These are phyloP conservation scores for Xylocampa areola DNA, from an alignment of 2,888 invertebrate species.

Conservation along the genomic window DNA sequence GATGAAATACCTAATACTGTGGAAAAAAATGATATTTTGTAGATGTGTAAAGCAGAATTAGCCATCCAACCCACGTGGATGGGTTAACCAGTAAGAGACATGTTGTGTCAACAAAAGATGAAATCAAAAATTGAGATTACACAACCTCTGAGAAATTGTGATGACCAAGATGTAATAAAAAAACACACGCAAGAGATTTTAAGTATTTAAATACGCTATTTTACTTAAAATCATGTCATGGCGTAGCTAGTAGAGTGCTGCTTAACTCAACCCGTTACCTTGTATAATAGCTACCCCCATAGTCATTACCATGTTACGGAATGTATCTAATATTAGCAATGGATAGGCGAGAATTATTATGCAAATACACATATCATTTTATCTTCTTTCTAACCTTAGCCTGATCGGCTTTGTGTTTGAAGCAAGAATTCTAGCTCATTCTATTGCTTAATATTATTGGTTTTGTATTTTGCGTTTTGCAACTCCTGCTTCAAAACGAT, in stretches of 20 bases:
- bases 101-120: no score
- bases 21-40: background rate
- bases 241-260: no score
- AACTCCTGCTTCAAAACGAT: conserved; percentile 22
- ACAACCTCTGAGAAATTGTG: no score
- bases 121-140: no score
- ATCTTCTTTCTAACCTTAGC: background rate
- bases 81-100: no score
- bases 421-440: conserved; percentile 10
- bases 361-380: conserved; percentile 9
- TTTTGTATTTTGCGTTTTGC: conserved; percentile 17
- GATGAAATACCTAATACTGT: conserved; percentile 77
- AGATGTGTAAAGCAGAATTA: no score
- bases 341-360: conserved; percentile 30
- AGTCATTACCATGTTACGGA: conserved; percentile 24
- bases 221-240: no score
- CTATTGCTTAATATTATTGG: conserved; percentile 14
- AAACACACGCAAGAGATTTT: no score
- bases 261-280: conserved; percentile 19
- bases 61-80: no score
- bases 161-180: no score
- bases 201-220: no score
- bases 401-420: conserved; percentile 4
- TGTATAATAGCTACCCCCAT: conserved; percentile 34
- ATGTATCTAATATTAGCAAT: conserved; percentile 21